Conservation (phyloP, 2,888 invertebrate genomes). For the Odontothrips loti region DNA sequence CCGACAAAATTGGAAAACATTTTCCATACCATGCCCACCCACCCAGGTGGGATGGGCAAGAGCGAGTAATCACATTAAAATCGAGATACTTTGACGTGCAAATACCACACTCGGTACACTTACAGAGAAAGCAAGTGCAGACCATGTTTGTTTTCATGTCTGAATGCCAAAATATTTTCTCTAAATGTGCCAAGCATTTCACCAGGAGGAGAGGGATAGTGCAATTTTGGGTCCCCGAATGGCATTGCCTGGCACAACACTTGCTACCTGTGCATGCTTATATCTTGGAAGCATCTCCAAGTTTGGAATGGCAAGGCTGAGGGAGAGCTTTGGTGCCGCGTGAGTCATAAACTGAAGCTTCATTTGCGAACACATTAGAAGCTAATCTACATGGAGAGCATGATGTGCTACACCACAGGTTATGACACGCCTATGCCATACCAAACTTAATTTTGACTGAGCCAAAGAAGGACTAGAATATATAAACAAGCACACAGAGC, state of each 20-base stretch:
- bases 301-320: slow-evolving; percentile 66
- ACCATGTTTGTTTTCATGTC: no score
- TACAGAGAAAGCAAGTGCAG: no score
- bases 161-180: no score
- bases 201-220: no score
- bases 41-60: no score
- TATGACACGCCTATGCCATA: slow-evolving; percentile 51
- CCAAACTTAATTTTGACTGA: slow-evolving; percentile 46
- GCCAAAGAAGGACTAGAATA: slow-evolving; percentile 31
- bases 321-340: slow-evolving; percentile 64
- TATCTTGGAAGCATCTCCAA: slow-evolving; percentile 59
- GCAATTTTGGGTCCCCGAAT: no score
- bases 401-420: slow-evolving; percentile 39
- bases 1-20: no score
- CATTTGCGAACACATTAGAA: slow-evolving; percentile 33
- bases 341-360: slow-evolving; percentile 36
- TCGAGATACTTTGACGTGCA: no score
- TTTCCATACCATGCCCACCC: no score
- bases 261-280: slow-evolving; percentile 43
- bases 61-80: no score
- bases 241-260: slow-evolving; percentile 22
- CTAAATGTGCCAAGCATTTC: no score
- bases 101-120: no score
- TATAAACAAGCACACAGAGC: slow-evolving; percentile 52
- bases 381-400: slow-evolving; percentile 32